phyloP scores from a whole-genome alignment of 2,113 vertebrate species.

The Forbesichthys agassizii region DNA sequence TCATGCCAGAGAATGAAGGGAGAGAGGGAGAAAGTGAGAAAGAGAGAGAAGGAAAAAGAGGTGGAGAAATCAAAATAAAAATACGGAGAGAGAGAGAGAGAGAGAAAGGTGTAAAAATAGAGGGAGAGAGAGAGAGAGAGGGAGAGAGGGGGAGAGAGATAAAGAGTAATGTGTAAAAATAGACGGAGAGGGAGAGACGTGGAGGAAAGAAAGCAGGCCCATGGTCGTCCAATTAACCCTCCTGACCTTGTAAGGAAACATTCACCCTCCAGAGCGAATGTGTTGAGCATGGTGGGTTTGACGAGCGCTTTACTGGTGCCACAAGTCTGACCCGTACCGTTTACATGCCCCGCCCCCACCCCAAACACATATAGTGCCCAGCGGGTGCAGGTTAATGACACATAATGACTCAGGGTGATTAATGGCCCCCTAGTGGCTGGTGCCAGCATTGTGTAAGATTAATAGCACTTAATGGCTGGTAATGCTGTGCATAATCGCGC shows the following conservation, averaged over 20 bases:
- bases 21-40: neutral
- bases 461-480: constrained; percentile 55
- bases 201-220: neutral
- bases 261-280: constrained; percentile 23
- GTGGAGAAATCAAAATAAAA: neutral
- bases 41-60: neutral
- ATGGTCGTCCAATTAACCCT: constrained; percentile 22
- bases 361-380: neutral
- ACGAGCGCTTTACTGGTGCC: constrained; percentile 28
- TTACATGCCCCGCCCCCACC: neutral
- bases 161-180: neutral
- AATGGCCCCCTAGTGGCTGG: constrained; percentile 45
- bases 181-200: neutral
- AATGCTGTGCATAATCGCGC: constrained; percentile 49
- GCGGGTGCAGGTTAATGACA: constrained; percentile 42
- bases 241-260: constrained; percentile 41
- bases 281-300: constrained; percentile 20
- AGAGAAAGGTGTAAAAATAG: neutral
- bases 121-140: neutral
- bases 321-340: constrained; percentile 29
- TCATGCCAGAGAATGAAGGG: neutral
- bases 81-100: neutral
- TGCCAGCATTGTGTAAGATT: constrained; percentile 53
- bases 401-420: constrained; percentile 53
- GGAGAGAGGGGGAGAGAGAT: neutral